These are phyloP conservation scores for Montipora cactus DNA, from an alignment of 64 coral and sea anemone species.

Conservation along the genomic window DNA sequence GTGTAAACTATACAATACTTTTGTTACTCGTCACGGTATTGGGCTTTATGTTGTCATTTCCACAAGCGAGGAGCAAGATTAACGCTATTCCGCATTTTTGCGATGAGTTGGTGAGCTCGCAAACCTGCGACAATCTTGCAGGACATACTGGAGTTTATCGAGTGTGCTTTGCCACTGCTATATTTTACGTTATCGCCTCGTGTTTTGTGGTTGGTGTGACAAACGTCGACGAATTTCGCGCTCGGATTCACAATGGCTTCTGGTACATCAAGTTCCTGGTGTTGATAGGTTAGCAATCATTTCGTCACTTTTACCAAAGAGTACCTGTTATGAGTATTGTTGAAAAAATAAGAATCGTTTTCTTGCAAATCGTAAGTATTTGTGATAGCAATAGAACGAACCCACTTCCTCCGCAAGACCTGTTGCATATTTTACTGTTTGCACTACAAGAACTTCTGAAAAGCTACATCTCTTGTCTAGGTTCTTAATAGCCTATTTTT, in stretches of 20 bases:
- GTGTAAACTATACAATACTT: slow-evolving; percentile 48
- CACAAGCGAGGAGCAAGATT: slow-evolving; percentile 30
- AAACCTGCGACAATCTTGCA: slow-evolving; percentile 63
- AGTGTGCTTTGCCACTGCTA: slow-evolving; percentile 54
- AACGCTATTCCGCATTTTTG: slow-evolving; percentile 54
- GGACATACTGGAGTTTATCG: slow-evolving; percentile 78
- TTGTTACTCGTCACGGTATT: slow-evolving; percentile 41
- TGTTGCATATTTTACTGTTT: no score
- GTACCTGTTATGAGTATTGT: background rate
- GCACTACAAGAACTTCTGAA: no score
- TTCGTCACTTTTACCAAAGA: background rate
- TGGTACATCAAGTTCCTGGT: slow-evolving; percentile 95
- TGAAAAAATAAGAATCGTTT: no score
- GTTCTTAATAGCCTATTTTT: no score
- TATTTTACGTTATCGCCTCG: slow-evolving; percentile 60
- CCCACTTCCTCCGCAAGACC: no score
- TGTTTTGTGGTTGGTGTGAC: slow-evolving; percentile 41
- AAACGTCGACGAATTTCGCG: slow-evolving; percentile 74
- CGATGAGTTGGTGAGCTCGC: slow-evolving; percentile 41
- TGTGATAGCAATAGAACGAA: no score
- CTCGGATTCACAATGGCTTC: slow-evolving; percentile 87
- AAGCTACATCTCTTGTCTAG: no score
- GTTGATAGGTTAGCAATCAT: slow-evolving; percentile 47
- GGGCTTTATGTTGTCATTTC: slow-evolving; percentile 55
- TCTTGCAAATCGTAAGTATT: background rate